Conservation (phyloP, 2,888 invertebrate genomes). For the Drymonia ruficornis region DNA sequence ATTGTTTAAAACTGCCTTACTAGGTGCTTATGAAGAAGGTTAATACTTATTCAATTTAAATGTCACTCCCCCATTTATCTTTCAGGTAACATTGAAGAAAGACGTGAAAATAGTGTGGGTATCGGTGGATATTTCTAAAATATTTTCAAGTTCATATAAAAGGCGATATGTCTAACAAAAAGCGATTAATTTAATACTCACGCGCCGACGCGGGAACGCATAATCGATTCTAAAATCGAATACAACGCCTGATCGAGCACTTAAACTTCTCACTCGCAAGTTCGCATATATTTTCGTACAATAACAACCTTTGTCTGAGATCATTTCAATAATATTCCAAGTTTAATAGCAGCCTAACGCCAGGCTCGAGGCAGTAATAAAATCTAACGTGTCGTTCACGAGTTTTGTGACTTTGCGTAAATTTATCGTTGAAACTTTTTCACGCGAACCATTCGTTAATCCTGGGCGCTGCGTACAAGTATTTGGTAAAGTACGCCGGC, state of each 20-base stretch:
- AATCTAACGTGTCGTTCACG: slow-evolving; percentile 73
- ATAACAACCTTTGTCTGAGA: slow-evolving; percentile 67
- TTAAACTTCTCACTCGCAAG: slow-evolving; percentile 53
- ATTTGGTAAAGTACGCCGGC: slow-evolving; percentile 54
- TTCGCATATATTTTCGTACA: slow-evolving; percentile 57
- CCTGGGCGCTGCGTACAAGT: slow-evolving; percentile 51
- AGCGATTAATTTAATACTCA: slow-evolving; percentile 28
- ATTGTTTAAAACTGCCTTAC: too few relatives aligned
- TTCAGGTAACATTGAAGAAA: too few relatives aligned
- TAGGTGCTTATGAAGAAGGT: too few relatives aligned
- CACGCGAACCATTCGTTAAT: slow-evolving; percentile 73
- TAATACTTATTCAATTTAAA: too few relatives aligned
- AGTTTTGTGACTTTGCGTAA: slow-evolving; percentile 69
- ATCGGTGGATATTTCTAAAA: too few relatives aligned
- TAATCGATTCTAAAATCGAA: slow-evolving; percentile 20
- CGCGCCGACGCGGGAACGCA: slow-evolving; percentile 25
- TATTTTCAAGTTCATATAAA: background rate
- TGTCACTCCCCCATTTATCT: too few relatives aligned
- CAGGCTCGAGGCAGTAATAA: slow-evolving; percentile 68
- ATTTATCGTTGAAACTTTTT: slow-evolving; percentile 75
- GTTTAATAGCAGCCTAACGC: slow-evolving; percentile 68
- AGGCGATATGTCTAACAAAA: background rate
- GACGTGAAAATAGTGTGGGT: too few relatives aligned
- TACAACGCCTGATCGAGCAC: slow-evolving; percentile 45
- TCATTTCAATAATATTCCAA: slow-evolving; percentile 79